Evolutionary conservation across 2,113 vertebrate species (phyloP).

Genomic region (Oriolus oriolus): DNA sequence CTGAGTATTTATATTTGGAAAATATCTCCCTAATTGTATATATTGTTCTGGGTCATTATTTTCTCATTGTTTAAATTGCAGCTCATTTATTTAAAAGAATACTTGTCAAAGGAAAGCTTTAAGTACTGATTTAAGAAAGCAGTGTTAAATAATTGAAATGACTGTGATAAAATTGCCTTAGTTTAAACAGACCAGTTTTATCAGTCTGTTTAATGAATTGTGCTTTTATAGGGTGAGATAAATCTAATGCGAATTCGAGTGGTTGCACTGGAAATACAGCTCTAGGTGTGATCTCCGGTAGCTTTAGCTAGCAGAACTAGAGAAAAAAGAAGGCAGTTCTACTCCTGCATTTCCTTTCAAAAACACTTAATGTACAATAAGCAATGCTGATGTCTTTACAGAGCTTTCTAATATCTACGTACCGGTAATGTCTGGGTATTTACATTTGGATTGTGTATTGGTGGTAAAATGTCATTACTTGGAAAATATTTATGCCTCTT

Average conservation of each 20-base stretch:
- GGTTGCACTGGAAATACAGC: conserved; percentile 67
- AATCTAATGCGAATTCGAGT: conserved; percentile 76
- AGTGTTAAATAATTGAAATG: conserved; percentile 81
- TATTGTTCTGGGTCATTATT: conserved; percentile 57
- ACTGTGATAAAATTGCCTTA: conserved; percentile 82
- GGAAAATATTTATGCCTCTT: not conserved
- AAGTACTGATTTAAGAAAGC: conserved; percentile 80
- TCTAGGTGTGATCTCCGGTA: conserved; percentile 60
- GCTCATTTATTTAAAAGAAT: conserved; percentile 76
- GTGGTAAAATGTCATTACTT: not conserved
- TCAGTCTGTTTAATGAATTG: conserved; percentile 84
- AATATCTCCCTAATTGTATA: conserved; percentile 65
- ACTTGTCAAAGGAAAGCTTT: conserved; percentile 78
- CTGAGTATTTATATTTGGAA: conserved; percentile 42
- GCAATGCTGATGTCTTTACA: not conserved
- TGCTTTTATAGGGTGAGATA: conserved; percentile 80
- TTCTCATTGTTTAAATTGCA: conserved; percentile 75
- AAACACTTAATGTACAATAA: not conserved
- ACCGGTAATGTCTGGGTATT: not conserved
- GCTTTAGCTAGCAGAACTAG: conserved; percentile 18
- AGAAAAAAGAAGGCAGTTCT: not conserved
- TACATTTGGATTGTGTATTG: not conserved
- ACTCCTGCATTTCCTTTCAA: conserved; percentile 27
- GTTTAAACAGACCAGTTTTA: conserved; percentile 82
- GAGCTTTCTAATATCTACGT: not conserved